phyloP scores from a whole-genome alignment of 1,140 invertebrate genomes.

The Maniola jurtina region DNA sequence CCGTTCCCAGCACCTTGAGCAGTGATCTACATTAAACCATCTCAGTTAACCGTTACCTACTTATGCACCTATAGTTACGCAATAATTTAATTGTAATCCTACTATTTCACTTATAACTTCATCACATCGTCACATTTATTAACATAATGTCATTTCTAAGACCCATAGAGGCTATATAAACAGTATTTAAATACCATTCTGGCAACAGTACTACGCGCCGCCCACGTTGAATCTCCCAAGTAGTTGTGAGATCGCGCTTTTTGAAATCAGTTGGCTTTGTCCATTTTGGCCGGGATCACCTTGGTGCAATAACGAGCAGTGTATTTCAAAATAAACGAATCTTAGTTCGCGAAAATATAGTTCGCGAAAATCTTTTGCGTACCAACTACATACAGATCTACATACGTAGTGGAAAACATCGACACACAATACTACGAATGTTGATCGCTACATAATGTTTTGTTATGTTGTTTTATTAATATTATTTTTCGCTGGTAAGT shows the following conservation, averaged over 20 bases:
- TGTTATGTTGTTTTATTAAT: slow-evolving; percentile 39
- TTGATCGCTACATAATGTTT: slow-evolving; percentile 47
- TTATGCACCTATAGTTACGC: too few relatives aligned
- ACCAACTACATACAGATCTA: background rate
- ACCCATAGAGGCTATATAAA: slow-evolving; percentile 14
- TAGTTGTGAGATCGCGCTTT: slow-evolving; percentile 58
- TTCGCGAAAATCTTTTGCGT: background rate
- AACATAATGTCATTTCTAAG: slow-evolving; percentile 19
- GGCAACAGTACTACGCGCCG: slow-evolving; percentile 36
- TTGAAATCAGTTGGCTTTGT: slow-evolving; percentile 50
- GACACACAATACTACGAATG: slow-evolving; percentile 39
- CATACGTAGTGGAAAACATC: background rate
- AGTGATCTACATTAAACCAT: too few relatives aligned
- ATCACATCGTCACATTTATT: slow-evolving; percentile 14
- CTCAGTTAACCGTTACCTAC: too few relatives aligned
- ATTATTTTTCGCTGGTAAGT: slow-evolving; percentile 50
- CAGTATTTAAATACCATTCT: slow-evolving; percentile 36
- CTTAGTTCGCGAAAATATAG: too few relatives aligned
- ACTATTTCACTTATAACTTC: background rate
- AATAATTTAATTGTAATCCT: slow-evolving; percentile 12
- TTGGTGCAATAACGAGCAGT: slow-evolving; percentile 17
- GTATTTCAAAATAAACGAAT: slow-evolving; percentile 17
- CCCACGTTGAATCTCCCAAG: slow-evolving; percentile 44
- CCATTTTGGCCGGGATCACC: slow-evolving; percentile 21
- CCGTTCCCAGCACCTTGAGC: too few relatives aligned